Evolutionary conservation across 2,888 invertebrate genomes (phyloP).

Genomic region (Cataglyphis albicans): DNA sequence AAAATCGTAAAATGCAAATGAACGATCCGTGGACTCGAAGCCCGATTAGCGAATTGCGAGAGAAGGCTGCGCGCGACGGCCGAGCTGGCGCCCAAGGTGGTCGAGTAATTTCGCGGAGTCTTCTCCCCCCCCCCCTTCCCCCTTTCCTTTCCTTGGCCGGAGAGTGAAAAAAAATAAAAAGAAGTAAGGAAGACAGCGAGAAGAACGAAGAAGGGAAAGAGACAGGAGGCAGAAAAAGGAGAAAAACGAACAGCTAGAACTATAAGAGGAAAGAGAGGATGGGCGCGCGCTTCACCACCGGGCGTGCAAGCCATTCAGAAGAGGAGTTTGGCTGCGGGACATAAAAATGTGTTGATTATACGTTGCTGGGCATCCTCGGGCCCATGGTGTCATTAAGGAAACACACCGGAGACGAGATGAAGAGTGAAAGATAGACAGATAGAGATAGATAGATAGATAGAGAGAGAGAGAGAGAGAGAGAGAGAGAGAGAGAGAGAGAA

Average conservation of each 20-base stretch:
- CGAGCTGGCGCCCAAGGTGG: constrained; percentile 85
- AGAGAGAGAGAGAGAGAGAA: constrained; percentile 5
- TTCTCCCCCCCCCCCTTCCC: constrained; percentile 57
- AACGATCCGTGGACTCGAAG: constrained; percentile 74
- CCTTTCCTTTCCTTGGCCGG: constrained; percentile 41
- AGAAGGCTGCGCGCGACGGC: constrained; percentile 79
- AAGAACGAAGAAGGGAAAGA: constrained; percentile 54
- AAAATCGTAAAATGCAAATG: constrained; percentile 86
- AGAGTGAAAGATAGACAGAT: neutral
- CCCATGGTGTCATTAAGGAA: constrained; percentile 83
- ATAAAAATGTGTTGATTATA: constrained; percentile 86
- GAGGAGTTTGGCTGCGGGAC: constrained; percentile 83
- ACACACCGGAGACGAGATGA: constrained; percentile 72
- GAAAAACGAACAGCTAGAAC: constrained; percentile 51
- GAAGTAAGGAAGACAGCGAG: constrained; percentile 41
- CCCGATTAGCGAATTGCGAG: constrained; percentile 84
- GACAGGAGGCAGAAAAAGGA: constrained; percentile 49
- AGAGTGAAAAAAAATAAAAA: constrained; percentile 49
- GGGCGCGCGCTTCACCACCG: constrained; percentile 67
- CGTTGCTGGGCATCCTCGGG: constrained; percentile 79
- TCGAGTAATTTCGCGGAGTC: constrained; percentile 84
- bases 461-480: constrained; percentile 6
- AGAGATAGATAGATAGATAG: neutral
- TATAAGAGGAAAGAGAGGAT: constrained; percentile 43
- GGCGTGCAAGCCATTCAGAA: constrained; percentile 80